Evolutionary conservation across 1,140 invertebrate genomes (phyloP).

Genomic region (Rhizoglyphus robini): DNA sequence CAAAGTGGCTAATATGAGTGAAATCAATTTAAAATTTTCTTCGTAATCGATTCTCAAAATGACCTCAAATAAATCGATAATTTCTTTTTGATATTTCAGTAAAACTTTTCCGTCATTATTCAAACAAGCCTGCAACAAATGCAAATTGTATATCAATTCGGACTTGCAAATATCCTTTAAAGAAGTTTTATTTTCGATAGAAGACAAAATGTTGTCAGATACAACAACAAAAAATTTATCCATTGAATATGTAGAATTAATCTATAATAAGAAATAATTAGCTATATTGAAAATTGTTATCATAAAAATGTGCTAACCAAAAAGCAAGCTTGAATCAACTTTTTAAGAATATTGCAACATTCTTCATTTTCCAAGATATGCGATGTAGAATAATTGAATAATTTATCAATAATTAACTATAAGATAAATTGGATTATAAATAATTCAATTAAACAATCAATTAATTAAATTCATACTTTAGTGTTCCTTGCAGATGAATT

Average conservation of each 20-base stretch:
- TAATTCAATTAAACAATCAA: no score
- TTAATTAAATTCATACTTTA: no score
- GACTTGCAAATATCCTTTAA: background rate
- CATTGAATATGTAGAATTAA: background rate
- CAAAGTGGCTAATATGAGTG: background rate
- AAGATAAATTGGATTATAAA: no score
- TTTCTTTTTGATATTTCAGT: background rate
- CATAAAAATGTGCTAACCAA: background rate
- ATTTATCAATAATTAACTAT: background rate
- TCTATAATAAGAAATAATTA: background rate
- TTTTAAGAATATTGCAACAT: background rate
- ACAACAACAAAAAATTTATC: background rate
- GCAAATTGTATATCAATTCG: background rate
- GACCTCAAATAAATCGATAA: background rate
- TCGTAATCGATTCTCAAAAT: background rate
- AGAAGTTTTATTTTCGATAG: background rate
- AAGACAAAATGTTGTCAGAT: background rate
- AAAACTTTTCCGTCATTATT: background rate
- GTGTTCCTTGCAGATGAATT: no score
- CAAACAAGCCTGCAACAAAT: background rate
- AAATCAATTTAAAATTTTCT: background rate
- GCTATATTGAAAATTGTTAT: background rate
- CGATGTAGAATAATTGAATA: background rate
- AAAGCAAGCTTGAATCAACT: background rate
- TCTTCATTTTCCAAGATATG: slow-evolving; percentile 6